Conservation (phyloP, 2,797 vertebrate genomes). For the Antennarius maculatus region DNA sequence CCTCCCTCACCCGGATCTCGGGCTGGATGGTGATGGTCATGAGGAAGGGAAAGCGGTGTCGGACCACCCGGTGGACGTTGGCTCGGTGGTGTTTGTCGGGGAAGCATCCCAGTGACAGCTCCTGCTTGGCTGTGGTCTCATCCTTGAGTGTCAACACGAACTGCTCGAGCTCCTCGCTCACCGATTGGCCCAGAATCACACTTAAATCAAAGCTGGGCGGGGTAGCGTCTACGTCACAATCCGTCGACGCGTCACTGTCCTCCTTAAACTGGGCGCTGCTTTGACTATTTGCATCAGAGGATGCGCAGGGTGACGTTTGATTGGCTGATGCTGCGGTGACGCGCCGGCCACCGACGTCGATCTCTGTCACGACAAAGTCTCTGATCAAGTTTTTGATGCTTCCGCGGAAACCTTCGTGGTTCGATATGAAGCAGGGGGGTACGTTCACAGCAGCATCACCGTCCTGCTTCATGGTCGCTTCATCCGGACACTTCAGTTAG, state of each 20-base stretch:
- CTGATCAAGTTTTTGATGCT: slow-evolving; percentile 86
- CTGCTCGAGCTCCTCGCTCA: slow-evolving; percentile 76
- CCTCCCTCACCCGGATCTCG: slow-evolving; percentile 86
- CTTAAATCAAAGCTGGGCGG: slow-evolving; percentile 75
- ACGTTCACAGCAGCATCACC: slow-evolving; percentile 50
- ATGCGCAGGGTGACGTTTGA: slow-evolving; percentile 26
- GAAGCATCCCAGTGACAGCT: slow-evolving; percentile 84
- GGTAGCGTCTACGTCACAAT: slow-evolving; percentile 34
- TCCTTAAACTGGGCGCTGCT: slow-evolving; percentile 18
- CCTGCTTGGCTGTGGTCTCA: slow-evolving; percentile 49
- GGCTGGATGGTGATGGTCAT: slow-evolving; percentile 86
- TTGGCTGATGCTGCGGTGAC: slow-evolving; percentile 51
- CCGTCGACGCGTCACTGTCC: slow-evolving; percentile 31
- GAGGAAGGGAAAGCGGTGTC: slow-evolving; percentile 90
- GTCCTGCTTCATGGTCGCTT: slow-evolving; percentile 66
- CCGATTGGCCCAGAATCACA: slow-evolving; percentile 77
- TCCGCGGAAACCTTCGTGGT: slow-evolving; percentile 87
- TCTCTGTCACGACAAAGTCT: slow-evolving; percentile 93
- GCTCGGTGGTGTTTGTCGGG: slow-evolving; percentile 86
- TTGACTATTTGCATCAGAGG: slow-evolving; percentile 41
- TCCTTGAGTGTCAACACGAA: slow-evolving; percentile 82
- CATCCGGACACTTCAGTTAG: slow-evolving; percentile 21
- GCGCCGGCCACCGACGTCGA: slow-evolving; percentile 74
- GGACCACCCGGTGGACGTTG: slow-evolving; percentile 84
- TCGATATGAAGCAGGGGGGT: slow-evolving; percentile 74